Conservation (phyloP, 1,140 invertebrate species). For the Drosophila orosa region DNA sequence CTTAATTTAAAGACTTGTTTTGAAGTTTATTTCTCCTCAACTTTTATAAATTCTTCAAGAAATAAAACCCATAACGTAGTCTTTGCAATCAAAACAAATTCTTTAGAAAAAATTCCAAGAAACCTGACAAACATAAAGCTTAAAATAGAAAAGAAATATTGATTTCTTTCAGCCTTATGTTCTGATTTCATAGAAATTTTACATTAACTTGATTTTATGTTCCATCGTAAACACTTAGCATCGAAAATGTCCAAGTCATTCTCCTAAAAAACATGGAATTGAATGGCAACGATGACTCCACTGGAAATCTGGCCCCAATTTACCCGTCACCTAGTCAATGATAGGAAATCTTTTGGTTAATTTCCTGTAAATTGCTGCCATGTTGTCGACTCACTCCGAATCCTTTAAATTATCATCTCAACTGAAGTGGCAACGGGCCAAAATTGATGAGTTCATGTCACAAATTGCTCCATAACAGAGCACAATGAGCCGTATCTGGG, state of each 20-base stretch:
- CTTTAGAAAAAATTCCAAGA: not conserved
- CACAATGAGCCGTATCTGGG: conserved; percentile 52
- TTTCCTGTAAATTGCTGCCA: conserved; percentile 56
- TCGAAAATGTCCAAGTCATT: conserved; percentile 8
- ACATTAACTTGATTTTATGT: conserved; percentile 1
- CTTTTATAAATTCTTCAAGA: not conserved
- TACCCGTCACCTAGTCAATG: conserved; percentile 47
- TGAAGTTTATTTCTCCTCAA: no score
- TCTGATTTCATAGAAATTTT: conserved; percentile 12
- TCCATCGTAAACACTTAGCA: conserved; percentile 13
- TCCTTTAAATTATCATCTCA: conserved; percentile 48
- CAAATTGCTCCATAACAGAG: conserved; percentile 47
- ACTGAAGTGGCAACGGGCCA: conserved; percentile 12
- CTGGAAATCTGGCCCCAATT: conserved; percentile 14
- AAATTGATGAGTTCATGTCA: conserved; percentile 53
- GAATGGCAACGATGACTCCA: conserved; percentile 24
- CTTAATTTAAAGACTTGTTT: no score
- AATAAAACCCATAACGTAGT: not conserved
- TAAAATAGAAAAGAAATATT: not conserved
- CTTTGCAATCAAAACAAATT: not conserved
- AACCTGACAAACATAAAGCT: not conserved
- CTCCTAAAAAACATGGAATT: conserved; percentile 10
- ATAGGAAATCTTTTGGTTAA: conserved; percentile 54
- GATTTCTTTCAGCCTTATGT: conserved; percentile 4
- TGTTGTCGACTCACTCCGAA: conserved; percentile 43